phyloP scores from a whole-genome alignment of 2,888 invertebrate genomes.

The Melanophora roralis region DNA sequence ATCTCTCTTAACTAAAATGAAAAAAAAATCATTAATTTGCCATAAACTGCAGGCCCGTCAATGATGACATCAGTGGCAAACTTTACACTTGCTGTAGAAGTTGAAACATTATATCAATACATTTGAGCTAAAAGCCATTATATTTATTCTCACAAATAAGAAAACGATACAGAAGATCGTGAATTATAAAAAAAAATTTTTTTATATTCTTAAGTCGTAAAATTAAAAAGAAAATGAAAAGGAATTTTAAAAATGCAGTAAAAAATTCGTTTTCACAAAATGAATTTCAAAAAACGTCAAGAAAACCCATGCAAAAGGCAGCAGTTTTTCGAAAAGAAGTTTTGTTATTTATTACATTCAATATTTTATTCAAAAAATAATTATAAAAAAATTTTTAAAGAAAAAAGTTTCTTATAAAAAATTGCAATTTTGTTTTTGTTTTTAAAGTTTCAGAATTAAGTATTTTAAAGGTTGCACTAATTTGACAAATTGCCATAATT shows the following conservation, averaged over 20 bases:
- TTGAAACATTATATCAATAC: constrained; percentile 14
- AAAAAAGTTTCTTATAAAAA: constrained; percentile 1
- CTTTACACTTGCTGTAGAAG: constrained; percentile 58
- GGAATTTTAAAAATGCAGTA: constrained; percentile 41
- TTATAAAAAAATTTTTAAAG: not conserved
- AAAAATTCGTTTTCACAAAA: constrained; percentile 39
- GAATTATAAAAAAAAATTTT: not conserved
- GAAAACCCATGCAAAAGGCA: not conserved
- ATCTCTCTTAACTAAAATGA: constrained; percentile 5
- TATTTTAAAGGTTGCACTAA: not conserved
- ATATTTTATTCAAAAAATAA: constrained; percentile 42
- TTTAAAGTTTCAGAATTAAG: not conserved
- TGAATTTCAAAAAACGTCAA: constrained; percentile 42
- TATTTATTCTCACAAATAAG: constrained; percentile 51
- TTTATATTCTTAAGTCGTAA: not conserved
- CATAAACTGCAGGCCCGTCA: constrained; percentile 50
- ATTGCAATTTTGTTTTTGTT: not conserved
- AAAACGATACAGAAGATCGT: not conserved
- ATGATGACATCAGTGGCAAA: constrained; percentile 60
- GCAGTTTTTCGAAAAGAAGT: constrained; percentile 33
- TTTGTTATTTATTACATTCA: constrained; percentile 37
- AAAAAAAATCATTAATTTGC: constrained; percentile 43
- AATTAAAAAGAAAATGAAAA: constrained; percentile 2
- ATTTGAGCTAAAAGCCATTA: constrained; percentile 52
- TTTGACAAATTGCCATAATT: not conserved